Evolutionary conservation across 2,113 vertebrate species (phyloP), one percentile per base, ranked within the genome.

Genomic region (Pardalotus punctatus): DNA sequence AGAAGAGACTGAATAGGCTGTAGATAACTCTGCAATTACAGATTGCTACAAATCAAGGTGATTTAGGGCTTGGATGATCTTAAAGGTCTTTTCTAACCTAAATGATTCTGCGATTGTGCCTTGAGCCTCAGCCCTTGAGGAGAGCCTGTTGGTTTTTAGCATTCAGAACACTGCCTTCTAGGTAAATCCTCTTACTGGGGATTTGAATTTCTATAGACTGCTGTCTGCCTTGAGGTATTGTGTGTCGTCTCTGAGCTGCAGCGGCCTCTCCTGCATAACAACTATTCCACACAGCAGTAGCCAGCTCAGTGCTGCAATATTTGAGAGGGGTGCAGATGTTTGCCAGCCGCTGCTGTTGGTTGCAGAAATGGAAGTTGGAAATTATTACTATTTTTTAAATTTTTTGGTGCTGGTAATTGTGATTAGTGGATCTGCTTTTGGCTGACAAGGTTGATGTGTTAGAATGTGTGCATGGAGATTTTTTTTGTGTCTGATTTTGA

Each of bases 241-340:
- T 98, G 97, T 99, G 97, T 98, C 98, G 97, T 98, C 98, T 98
- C 97, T 98, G 97, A 98, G 98, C 98, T 98, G 97, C 98, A 98
- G 98, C 97, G 97, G 97, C 96, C 86, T 98, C 98, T 98, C 98
- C 97, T 98, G 98, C 98, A 98, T 99, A 98, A 97, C 98, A 99
- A 98, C 98, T 98, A 97, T 98, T 98, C 97, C 98, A 98, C 97
- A 97, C 93, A 98, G 97, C 98, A 98, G 73, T 85, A 95, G 77
- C 94, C 95, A 97, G 98, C 98, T 98, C 98, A 97, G 92, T 98
- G 94, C 98, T 96, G 97, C 98, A 98, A 95, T 99, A 98, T 98
- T 98, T 98, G 93, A 97, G 82, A 92, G 94, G 96, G 92, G 87
- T 97, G 86, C 95, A 97, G 93, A 96, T 97, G 95, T 97, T 97